Conservation (phyloP, 2,797 vertebrate species). For the Naso thynnoides region DNA sequence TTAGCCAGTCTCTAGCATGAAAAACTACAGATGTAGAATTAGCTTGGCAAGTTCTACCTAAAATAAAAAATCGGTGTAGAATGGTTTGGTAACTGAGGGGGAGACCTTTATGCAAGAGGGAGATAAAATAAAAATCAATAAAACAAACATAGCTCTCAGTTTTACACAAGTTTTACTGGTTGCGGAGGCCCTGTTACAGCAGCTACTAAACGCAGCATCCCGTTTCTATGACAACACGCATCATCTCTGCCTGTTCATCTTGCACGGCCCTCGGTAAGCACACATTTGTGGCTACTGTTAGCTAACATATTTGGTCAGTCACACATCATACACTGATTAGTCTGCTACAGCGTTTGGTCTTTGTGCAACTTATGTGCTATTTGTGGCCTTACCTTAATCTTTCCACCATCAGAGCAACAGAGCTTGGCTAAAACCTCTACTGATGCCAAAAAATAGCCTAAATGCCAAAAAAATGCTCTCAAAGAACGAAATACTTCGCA, state of each 20-base stretch:
- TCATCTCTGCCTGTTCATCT: constrained; percentile 53
- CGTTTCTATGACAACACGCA: constrained; percentile 85
- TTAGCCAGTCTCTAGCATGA: constrained; percentile 1
- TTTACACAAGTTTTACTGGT: constrained; percentile 12
- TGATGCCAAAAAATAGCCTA: not conserved
- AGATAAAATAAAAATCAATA: not conserved
- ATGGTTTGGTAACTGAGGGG: not conserved
- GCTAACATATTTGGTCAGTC: not conserved
- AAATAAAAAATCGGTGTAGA: not conserved
- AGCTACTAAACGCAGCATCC: constrained; percentile 68
- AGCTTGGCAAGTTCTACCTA: not conserved
- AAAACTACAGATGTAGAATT: not conserved
- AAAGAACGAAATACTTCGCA: not conserved
- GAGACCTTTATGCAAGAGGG: not conserved
- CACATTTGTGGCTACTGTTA: constrained; percentile 22
- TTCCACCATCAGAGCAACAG: not conserved
- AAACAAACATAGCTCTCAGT: constrained; percentile 14
- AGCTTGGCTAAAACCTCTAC: not conserved
- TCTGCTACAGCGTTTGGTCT: not conserved
- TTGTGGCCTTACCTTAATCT: constrained; percentile 16
- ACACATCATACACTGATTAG: not conserved
- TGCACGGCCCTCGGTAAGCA: constrained; percentile 23
- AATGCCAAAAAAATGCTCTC: constrained; percentile 1
- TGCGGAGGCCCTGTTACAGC: constrained; percentile 47
- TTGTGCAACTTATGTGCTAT: not conserved